Evolutionary conservation across 1,140 invertebrate genomes (phyloP).

Genomic region (Anastrepha ludens): DNA sequence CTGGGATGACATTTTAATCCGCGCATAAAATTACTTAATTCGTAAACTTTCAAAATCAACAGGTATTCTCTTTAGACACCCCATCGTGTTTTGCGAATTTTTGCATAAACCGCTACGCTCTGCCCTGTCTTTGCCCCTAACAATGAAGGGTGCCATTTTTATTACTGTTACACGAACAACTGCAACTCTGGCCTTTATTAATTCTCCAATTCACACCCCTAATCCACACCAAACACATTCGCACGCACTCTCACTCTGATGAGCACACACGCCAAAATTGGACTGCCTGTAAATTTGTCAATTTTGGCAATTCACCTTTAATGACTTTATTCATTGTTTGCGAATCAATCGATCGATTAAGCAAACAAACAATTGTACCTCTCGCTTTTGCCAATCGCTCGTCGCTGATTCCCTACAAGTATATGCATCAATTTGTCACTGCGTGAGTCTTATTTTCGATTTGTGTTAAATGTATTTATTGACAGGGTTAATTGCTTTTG

Average conservation of each 20-base stretch:
- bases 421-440: slow-evolving; percentile 6
- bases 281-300: slow-evolving; percentile 32
- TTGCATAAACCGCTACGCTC: background rate
- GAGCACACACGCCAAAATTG: background rate
- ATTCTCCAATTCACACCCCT: slow-evolving; percentile 8
- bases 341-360: slow-evolving; percentile 27
- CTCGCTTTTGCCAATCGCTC: background rate
- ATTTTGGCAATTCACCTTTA: slow-evolving; percentile 40
- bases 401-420: background rate
- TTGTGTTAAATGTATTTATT: slow-evolving; percentile 31
- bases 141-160: background rate
- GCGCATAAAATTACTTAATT: background rate
- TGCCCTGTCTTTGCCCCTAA: background rate
- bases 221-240: background rate
- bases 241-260: background rate
- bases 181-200: background rate
- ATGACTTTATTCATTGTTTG: slow-evolving; percentile 38
- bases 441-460: slow-evolving; percentile 31
- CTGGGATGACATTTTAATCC: slow-evolving; percentile 22
- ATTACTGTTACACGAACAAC: background rate
- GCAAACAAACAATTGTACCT: background rate
- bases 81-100: background rate
- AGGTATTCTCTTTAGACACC: background rate
- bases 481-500: slow-evolving; percentile 41
- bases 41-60: background rate